Percentiles rank a stretch among this genome's conserved stretches.
Evolutionary conservation across 1,140 invertebrate genomes (phyloP).

Genomic region (Drosophila nigrodunni): DNA sequence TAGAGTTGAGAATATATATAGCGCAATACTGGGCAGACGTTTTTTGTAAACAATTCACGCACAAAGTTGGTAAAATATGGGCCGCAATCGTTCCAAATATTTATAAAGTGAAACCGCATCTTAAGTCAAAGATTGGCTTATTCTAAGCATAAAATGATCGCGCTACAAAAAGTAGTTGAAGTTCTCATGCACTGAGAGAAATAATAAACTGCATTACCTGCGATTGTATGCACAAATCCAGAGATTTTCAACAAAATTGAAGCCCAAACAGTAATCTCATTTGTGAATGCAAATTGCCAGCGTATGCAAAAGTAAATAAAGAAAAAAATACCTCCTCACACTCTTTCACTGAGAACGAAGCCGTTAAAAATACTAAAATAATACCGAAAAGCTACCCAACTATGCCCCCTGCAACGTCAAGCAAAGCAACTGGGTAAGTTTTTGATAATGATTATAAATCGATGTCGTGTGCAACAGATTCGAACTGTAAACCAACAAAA

Average conservation of each 20-base stretch:
- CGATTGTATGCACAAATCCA: conserved; percentile 54
- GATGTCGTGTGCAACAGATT: conserved; percentile 52
- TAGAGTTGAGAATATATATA: conserved; percentile 55
- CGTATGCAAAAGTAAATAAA: neutral
- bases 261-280: conserved; percentile 23
- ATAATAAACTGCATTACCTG: neutral
- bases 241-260: conserved; percentile 9
- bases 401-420: conserved; percentile 50
- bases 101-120: conserved; percentile 36
- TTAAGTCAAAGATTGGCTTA: conserved; percentile 18
- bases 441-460: conserved; percentile 48
- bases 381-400: conserved; percentile 39
- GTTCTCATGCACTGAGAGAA: conserved; percentile 23
- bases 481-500: conserved; percentile 26
- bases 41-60: conserved; percentile 85
- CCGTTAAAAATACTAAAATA: conserved; percentile 1
- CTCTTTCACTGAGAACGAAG: conserved; percentile 36
- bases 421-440: conserved; percentile 54
- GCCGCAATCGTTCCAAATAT: conserved; percentile 63
- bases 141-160: conserved; percentile 71
- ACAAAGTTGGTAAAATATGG: conserved; percentile 84
- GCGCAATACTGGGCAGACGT: conserved; percentile 83
- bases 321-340: neutral
- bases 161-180: conserved; percentile 48
- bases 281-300: conserved; percentile 41